Percentiles rank a stretch among this genome's conserved stretches.
Conservation (phyloP, 2,113 vertebrate genomes). For the Alexandromys fortis region DNA sequence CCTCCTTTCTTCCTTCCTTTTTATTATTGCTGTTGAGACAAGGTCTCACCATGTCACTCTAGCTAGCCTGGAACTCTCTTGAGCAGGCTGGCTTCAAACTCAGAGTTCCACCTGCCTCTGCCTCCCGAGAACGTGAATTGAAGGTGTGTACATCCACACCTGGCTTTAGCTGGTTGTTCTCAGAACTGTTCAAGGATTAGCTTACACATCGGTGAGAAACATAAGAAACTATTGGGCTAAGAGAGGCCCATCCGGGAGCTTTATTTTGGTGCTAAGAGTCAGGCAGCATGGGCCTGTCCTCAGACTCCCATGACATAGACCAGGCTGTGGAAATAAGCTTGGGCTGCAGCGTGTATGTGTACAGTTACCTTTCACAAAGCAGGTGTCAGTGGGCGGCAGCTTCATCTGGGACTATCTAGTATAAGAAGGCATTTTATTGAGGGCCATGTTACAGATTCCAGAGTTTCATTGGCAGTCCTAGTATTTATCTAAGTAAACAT, state of each 20-base stretch:
- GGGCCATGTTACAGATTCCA: background rate
- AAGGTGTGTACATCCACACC: background rate
- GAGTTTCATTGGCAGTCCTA: background rate
- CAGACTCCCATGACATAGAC: background rate
- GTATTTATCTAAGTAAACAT: background rate
- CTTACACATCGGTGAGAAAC: background rate
- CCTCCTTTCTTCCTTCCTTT: background rate
- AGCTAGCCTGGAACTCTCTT: background rate
- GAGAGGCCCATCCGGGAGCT: background rate
- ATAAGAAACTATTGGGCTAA: background rate
- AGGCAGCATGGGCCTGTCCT: background rate
- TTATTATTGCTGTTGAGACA: background rate
- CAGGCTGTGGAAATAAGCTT: background rate
- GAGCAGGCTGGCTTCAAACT: background rate
- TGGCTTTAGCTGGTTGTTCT: background rate
- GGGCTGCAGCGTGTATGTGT: background rate
- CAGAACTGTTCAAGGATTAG: background rate
- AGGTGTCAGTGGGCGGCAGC: background rate
- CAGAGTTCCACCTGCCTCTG: background rate
- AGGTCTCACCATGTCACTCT: background rate
- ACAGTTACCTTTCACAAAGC: background rate
- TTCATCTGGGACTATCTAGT: background rate
- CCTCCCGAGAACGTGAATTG: background rate
- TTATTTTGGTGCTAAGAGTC: background rate
- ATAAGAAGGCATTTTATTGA: background rate